Evolutionary conservation across 2,888 invertebrate genomes (phyloP).

Genomic region (Synanthedon tipuliformis): DNA sequence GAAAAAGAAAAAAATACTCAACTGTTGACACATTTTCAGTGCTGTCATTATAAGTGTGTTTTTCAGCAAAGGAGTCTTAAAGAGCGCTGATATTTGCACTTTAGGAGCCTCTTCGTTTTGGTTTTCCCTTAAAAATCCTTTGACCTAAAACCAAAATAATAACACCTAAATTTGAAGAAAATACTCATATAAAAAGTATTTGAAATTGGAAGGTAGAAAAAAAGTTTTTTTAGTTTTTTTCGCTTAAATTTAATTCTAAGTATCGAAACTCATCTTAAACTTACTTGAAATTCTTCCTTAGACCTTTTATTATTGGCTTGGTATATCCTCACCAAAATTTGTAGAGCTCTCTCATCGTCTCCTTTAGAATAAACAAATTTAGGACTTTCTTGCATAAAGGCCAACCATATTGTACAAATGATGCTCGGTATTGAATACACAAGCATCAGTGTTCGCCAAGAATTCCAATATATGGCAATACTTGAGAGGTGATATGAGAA

Average conservation of each 20-base stretch:
- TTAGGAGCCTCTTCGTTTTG: slow-evolving; percentile 22
- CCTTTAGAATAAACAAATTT: slow-evolving; percentile 76
- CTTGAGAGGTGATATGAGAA: slow-evolving; percentile 39
- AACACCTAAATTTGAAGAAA: neutral
- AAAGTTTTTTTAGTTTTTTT: too few species aligned
- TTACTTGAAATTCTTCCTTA: slow-evolving; percentile 28
- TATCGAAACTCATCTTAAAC: slow-evolving; percentile 2
- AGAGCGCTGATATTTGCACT: slow-evolving; percentile 59
- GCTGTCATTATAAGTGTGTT: slow-evolving; percentile 56
- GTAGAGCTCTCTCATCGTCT: slow-evolving; percentile 63
- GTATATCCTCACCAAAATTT: slow-evolving; percentile 35
- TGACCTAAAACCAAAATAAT: slow-evolving; percentile 24
- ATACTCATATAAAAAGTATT: too few species aligned
- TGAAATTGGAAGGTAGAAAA: too few species aligned
- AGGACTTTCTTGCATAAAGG: slow-evolving; percentile 79
- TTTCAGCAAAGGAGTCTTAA: slow-evolving; percentile 60
- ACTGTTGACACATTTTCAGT: slow-evolving; percentile 72
- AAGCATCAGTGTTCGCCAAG: slow-evolving; percentile 80
- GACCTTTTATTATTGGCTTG: slow-evolving; percentile 28
- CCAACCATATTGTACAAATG: slow-evolving; percentile 51
- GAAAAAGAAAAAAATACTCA: too few species aligned
- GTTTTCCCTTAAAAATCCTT: slow-evolving; percentile 29
- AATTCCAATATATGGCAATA: slow-evolving; percentile 68
- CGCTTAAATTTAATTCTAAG: too few species aligned
- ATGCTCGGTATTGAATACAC: slow-evolving; percentile 73